phyloP scores from a whole-genome alignment of 2,113 vertebrate genomes.

The Spilogale gracilis region DNA sequence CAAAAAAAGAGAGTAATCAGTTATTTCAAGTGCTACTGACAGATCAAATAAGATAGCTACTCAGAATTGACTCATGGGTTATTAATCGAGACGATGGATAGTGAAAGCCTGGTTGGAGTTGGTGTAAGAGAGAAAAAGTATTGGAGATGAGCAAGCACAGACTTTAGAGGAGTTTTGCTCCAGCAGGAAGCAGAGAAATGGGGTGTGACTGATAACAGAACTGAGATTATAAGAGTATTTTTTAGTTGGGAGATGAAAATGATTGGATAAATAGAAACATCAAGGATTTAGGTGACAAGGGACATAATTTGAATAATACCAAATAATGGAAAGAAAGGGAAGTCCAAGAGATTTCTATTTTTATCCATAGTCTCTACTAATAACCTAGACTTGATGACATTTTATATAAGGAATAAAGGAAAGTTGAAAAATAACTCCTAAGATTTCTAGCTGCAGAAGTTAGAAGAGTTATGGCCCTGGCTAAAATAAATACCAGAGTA shows the following conservation, averaged over 20 bases:
- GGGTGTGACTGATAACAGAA: not conserved
- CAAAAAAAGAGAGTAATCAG: not conserved
- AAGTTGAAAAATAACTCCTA: not conserved
- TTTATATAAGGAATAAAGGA: conserved; percentile 5
- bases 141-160: not conserved
- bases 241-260: not conserved
- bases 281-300: not conserved
- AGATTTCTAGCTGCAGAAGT: not conserved
- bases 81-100: not conserved
- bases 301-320: not conserved
- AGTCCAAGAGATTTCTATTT: not conserved
- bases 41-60: not conserved
- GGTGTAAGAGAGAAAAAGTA: not conserved
- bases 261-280: not conserved
- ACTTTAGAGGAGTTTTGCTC: not conserved
- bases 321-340: not conserved
- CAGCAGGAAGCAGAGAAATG: not conserved
- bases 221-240: not conserved
- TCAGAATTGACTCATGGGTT: not conserved
- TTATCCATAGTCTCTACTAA: no score
- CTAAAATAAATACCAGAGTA: not conserved
- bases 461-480: not conserved
- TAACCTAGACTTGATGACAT: not conserved
- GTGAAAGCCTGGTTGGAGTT: not conserved
- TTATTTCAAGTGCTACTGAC: not conserved